Base-by-base conservation (phyloP, 2,797 vertebrate genomes). In the Discoglossus pictus region DNA sequence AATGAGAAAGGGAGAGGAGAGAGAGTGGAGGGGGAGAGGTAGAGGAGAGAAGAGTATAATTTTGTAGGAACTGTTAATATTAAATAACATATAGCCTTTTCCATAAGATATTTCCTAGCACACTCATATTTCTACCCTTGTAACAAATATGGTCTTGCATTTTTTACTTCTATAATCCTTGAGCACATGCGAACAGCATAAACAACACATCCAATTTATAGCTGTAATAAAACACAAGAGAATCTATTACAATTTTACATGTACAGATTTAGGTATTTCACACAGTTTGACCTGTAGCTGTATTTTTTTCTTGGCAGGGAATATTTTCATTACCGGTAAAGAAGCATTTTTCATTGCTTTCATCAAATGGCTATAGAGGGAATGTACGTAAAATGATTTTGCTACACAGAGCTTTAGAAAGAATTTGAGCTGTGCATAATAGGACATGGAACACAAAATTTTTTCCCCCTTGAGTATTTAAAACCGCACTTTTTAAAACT, bases 131-230 rank as follows among this genome's bases (percentile, higher is more conserved):
- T n/a, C 42, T 13, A 1, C 42, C 31, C 7, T 4, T 36, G 34
- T 48, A 48, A 48, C 58, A 23, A 43, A 62, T 51, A 25, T 27
- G 7, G 24, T 18, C 12, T 40, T 52, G 11, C 4, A 7, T 52
- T 64, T 23, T 13, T 47, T 64, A 42, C 7, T 35, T 1, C 48
- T 24, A 31, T 53, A 43, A 63, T 52, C 61, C 61, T 63, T 63
- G 47, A 63, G 52, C 61, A 42, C 48, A 52, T 13, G 27, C 23
- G 17, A 42, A 42, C 38, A 31, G 24, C 4, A 43, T 42, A 52
- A 24, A 40, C 47, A 34, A 43, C 61, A 53, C 42, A 64, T 53
- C 48, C 48, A 63, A 63, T 63, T 34, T 64, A 42, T 34, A 53
- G 53, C 18, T 52, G 24, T 53, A 53, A 52, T 31, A 31, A 31